Conservation (phyloP, 2,113 vertebrate genomes). For the Actinemys pallida region DNA sequence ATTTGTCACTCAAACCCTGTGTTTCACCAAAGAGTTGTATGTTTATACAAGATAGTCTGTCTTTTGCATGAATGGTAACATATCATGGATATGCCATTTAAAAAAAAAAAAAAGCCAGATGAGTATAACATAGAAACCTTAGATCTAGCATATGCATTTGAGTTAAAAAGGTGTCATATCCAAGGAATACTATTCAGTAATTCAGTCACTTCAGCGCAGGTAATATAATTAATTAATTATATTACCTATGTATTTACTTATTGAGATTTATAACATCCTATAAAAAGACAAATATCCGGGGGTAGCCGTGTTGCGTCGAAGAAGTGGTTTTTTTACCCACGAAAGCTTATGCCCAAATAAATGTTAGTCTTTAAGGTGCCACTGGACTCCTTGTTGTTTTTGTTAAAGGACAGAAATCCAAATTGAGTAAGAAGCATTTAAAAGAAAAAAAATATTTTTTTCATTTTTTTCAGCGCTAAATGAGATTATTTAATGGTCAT, state of each 20-base stretch:
- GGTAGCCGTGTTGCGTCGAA: too few species aligned
- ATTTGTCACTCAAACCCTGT: neutral
- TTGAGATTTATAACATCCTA: neutral
- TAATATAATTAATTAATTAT: neutral
- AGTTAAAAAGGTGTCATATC: neutral
- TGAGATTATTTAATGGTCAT: neutral
- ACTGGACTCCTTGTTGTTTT: too few species aligned
- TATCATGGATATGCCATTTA: neutral
- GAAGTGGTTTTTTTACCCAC: too few species aligned
- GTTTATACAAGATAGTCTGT: neutral
- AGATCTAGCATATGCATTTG: neutral
- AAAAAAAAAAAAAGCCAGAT: neutral
- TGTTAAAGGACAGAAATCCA: neutral
- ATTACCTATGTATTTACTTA: neutral
- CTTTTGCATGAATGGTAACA: neutral
- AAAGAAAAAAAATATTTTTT: neutral
- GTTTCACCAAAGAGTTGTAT: neutral
- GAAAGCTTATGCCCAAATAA: too few species aligned
- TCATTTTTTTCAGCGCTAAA: neutral
- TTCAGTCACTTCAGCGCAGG: neutral
- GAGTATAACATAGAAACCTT: neutral
- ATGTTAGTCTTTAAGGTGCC: too few species aligned
- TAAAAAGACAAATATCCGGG: neutral
- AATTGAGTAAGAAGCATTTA: neutral
- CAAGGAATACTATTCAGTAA: neutral